These are phyloP conservation scores for Galago senegalensis DNA, from an alignment of 2,797 vertebrate species.

Conservation along the genomic window DNA sequence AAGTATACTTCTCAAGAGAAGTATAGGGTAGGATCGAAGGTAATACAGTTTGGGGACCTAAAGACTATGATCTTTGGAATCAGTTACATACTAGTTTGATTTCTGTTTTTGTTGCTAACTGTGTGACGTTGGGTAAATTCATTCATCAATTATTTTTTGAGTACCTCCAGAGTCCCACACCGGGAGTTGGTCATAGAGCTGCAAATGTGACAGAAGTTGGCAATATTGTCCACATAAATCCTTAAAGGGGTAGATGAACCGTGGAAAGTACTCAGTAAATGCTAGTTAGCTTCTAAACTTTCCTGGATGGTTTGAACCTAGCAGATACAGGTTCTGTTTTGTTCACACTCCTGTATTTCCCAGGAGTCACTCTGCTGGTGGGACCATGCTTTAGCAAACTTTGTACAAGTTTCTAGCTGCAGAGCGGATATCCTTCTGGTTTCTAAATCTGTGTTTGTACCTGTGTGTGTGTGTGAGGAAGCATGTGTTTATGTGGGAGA, in stretches of 20 bases:
- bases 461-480: neutral
- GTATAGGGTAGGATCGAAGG: neutral
- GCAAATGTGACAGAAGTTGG: neutral
- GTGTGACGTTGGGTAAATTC: neutral
- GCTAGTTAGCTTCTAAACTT: neutral
- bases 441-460: neutral
- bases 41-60: neutral
- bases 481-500: neutral
- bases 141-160: neutral
- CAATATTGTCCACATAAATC: neutral
- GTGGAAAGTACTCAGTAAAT: neutral
- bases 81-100: neutral
- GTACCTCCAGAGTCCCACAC: neutral
- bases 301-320: neutral
- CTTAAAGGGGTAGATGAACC: neutral
- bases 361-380: neutral
- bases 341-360: neutral
- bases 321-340: neutral
- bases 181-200: neutral
- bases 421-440: neutral
- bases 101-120: neutral
- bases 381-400: neutral
- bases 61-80: neutral
- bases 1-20: neutral
- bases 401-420: neutral